Percentiles rank a stretch among this genome's conserved stretches.
Evolutionary conservation across 2,888 invertebrate genomes (phyloP).

Genomic region (Orchestes rusci): DNA sequence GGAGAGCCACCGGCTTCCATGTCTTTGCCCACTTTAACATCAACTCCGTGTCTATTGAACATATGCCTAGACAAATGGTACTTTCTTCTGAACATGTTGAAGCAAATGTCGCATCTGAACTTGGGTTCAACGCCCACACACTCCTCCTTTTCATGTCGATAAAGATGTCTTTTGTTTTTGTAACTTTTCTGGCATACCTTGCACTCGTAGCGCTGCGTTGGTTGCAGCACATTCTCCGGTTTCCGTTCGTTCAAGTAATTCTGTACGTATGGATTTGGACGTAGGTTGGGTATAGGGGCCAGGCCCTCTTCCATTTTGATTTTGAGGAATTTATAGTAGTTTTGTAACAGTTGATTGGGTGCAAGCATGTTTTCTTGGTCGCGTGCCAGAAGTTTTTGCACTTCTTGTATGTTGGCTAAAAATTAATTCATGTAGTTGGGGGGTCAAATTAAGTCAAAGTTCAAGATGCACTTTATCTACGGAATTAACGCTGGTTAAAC

Average conservation of each 20-base stretch:
- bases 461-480: too few species aligned
- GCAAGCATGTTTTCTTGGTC: conserved; percentile 26
- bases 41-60: conserved; percentile 26
- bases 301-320: conserved; percentile 17
- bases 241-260: conserved; percentile 22
- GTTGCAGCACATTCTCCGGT: conserved; percentile 16
- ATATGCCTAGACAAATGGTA: conserved; percentile 35
- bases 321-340: conserved; percentile 25
- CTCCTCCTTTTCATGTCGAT: conserved; percentile 52
- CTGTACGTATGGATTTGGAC: conserved; percentile 5
- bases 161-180: conserved; percentile 52
- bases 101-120: conserved; percentile 49
- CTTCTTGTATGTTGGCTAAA: conserved; percentile 17
- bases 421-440: too few species aligned
- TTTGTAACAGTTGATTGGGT: conserved; percentile 22
- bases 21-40: conserved; percentile 21
- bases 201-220: conserved; percentile 38
- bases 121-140: conserved; percentile 51
- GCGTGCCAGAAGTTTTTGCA: conserved; percentile 10
- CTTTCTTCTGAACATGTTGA: conserved; percentile 45
- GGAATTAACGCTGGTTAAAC: too few species aligned
- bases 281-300: conserved; percentile 1
- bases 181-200: conserved; percentile 51
- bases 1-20: too few species aligned
- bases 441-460: too few species aligned